Base-by-base conservation (phyloP, 2,888 invertebrate species). In the Sinhomidia bicolor region DNA sequence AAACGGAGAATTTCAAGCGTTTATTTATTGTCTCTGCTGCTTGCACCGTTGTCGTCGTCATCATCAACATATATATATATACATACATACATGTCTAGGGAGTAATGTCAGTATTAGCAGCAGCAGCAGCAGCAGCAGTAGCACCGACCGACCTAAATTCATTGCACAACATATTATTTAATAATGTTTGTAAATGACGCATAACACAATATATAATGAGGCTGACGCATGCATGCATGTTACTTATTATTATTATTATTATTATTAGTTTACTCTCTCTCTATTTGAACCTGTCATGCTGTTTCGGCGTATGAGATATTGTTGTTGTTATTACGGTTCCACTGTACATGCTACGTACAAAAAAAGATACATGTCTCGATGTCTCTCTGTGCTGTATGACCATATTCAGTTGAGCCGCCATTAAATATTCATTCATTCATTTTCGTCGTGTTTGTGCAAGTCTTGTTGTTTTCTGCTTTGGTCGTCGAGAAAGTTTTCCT, bases 371-470 rank as follows among this genome's bases (percentile, higher is more conserved):
- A 51, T 51, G 17, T 57, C 20, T 20, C 10, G 41, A 41, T 41
- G 41, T 41, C 41, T 10, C 5, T 5, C 41, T 41, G 41, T 41
- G 41, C 10, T 51, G 51, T 14, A 26, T 29, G 14, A 3, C 6
- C 23, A 1, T 20, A 57, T 26, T 12, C n/a, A n/a, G n/a, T n/a
- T 62, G 62, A 62, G 29, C 29, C 29, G 1, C 20, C 41, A 71
- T 71, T 71, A 71, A 71, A 71, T 41, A 71, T 71, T 71, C 41
- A 71, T 41, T 32, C 71, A 71, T 71, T 71, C 71, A 71, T 71
- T 71, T 71, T 71, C 47, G 41, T n/a, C 29, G 23, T 60, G 57
- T 60, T 60, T 60, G 23, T 60, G 26, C 20, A 12, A 26, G 71
- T 14, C 44, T 12, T 26, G 44, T 68, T 14, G 20, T 57, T 57